These are phyloP conservation scores for Anastatus disparis DNA, from an alignment of 1,140 invertebrate species.

Conservation along the genomic window DNA sequence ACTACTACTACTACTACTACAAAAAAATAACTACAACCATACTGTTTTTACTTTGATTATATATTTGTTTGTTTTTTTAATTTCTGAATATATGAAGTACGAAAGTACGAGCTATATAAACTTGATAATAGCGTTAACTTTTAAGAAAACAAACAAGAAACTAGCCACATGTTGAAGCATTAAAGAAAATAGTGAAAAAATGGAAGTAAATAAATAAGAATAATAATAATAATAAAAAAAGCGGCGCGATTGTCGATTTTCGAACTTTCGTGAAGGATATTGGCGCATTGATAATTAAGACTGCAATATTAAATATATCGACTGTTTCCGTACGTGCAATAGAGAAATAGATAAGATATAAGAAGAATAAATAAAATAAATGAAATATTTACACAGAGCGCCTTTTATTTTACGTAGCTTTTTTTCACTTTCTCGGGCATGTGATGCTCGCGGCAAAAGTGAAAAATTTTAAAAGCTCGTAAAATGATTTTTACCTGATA, in stretches of 20 bases:
- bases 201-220: background rate
- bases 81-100: slow-evolving; percentile 3
- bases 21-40: background rate
- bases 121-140: slow-evolving; percentile 19
- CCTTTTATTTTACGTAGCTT: slow-evolving; percentile 21
- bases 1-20: slow-evolving; percentile 7
- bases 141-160: slow-evolving; percentile 30
- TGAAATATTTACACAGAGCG: slow-evolving; percentile 18
- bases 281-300: slow-evolving; percentile 32
- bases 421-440: background rate
- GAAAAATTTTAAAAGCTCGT: background rate
- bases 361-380: background rate
- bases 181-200: background rate
- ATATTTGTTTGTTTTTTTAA: background rate
- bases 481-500: slow-evolving; percentile 34
- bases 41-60: background rate
- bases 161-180: slow-evolving; percentile 33
- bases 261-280: slow-evolving; percentile 38
- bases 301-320: slow-evolving; percentile 40
- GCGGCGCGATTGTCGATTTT: slow-evolving; percentile 9
- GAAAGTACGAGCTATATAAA: slow-evolving; percentile 10
- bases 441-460: background rate
- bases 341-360: slow-evolving; percentile 22
- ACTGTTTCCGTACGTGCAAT: slow-evolving; percentile 41
- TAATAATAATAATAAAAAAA: slow-evolving; percentile 4